These are phyloP conservation scores for Oncorhynchus kisutch DNA, from an alignment of 2,113 vertebrate species.

Conservation along the genomic window DNA sequence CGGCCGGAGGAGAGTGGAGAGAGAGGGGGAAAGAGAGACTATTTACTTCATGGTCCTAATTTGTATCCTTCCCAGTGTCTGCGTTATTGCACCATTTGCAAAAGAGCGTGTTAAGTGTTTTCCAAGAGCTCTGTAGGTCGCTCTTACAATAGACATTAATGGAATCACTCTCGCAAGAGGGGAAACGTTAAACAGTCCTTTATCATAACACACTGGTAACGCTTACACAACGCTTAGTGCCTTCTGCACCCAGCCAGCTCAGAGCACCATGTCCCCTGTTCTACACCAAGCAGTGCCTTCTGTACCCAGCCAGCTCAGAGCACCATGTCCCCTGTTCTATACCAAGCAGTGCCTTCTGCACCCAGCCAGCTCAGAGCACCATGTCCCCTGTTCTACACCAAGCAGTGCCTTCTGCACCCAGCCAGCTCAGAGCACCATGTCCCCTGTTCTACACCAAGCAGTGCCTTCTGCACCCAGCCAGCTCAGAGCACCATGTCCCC, in stretches of 20 bases:
- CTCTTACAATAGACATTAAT: constrained; percentile 58
- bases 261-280: no score
- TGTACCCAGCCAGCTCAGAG: no score
- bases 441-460: no score
- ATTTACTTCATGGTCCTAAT: constrained; percentile 59
- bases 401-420: no score
- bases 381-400: no score
- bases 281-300: no score
- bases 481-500: no score
- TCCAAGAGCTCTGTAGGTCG: constrained; percentile 35
- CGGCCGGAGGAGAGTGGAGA: constrained; percentile 18
- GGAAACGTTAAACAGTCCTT: constrained; percentile 53
- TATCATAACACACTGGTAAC: constrained; percentile 49
- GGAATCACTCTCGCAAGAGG: constrained; percentile 44
- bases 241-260: not conserved
- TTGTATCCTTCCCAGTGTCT: constrained; percentile 26
- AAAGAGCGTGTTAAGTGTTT: constrained; percentile 56
- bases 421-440: no score
- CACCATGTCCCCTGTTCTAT: no score
- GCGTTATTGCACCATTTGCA: constrained; percentile 44
- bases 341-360: no score
- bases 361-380: no score
- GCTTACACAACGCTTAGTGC: constrained; percentile 24
- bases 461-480: no score
- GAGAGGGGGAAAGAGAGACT: constrained; percentile 57